Conservation (phyloP, 2,797 vertebrate species). For the Crypturellus tataupa region DNA sequence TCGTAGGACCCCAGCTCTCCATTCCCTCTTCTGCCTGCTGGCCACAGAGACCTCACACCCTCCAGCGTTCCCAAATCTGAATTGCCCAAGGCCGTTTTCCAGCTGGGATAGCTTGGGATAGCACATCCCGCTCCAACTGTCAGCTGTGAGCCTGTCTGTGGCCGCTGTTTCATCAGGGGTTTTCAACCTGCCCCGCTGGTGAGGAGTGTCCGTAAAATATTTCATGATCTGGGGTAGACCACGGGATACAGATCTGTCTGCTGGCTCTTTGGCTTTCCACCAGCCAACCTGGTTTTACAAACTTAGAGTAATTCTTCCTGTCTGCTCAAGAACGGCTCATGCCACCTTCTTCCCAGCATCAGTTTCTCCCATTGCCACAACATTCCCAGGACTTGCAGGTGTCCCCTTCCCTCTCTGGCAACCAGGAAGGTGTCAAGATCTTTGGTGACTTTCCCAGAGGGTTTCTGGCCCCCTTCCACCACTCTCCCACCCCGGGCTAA, state of each 20-base stretch:
- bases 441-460: background rate
- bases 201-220: background rate
- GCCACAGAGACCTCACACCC: too few relatives aligned
- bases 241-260: background rate
- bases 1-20: too few relatives aligned
- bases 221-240: background rate
- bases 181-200: background rate
- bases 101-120: background rate
- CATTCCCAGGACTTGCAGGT: background rate
- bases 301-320: too few relatives aligned
- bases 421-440: conserved; percentile 17
- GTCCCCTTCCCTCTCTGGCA: background rate
- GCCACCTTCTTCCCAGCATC: background rate
- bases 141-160: background rate
- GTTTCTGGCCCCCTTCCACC: conserved; percentile 8
- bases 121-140: background rate
- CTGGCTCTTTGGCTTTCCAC: background rate
- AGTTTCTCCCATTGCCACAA: rapidly evolving
- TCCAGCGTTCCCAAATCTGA: too few relatives aligned
- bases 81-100: background rate
- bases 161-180: too few relatives aligned
- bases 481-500: background rate
- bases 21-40: too few relatives aligned
- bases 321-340: rapidly evolving
- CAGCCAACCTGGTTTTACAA: background rate